Evolutionary conservation across 30 jellyfish, hydroid and myxozoan species (phyloP), one percentile per base, ranked within the genome.

Genomic region (Rhopilema esculentum): DNA sequence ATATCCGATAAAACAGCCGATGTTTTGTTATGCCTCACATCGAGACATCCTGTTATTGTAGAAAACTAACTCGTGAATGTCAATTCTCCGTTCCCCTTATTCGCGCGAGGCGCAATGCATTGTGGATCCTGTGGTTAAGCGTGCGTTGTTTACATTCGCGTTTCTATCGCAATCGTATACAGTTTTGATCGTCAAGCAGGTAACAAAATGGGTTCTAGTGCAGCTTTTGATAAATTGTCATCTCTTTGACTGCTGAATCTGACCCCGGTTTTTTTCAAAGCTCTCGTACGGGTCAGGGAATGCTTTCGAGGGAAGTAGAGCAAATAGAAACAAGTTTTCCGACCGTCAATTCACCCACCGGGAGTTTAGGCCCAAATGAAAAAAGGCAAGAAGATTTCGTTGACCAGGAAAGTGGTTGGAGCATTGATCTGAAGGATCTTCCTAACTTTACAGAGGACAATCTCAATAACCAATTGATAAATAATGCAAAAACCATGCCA

Each of bases 401-500:
- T 40, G 57, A 40, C 57, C 57, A 40, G 12, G 57, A 40, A 40
- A 40, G 57, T 40, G 57, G 89, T 17, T 80, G 89, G 89, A 25
- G 83, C n/a, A 28, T 30, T 29, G 80, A 63, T n/a, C 53, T 80
- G 28, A 80, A 62, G 70, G 22, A 80, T 65, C 50, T 0, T 1
- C 89, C 70, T 16, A 62, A 23, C 22, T 80, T 80, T 80, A 62
- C 89, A 57, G 89, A 80, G 69, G 40, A 64, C 6, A 28, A 64
- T 25, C 57, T 53, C 29, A 62, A 80, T 28, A 0, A 80, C 23
- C 65, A 62, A 64, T 31, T 80, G 49, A 48, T 80, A 16, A 0
- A 19, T 1, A 52, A 80, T 27, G 81, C 89, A 26, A 81, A 77
- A 52, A 77, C 89, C 72, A 62, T 80, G 89, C 81, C 67, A 28